Evolutionary conservation across 2,113 vertebrate genomes (phyloP).

Genomic region (Myotis brandtii): DNA sequence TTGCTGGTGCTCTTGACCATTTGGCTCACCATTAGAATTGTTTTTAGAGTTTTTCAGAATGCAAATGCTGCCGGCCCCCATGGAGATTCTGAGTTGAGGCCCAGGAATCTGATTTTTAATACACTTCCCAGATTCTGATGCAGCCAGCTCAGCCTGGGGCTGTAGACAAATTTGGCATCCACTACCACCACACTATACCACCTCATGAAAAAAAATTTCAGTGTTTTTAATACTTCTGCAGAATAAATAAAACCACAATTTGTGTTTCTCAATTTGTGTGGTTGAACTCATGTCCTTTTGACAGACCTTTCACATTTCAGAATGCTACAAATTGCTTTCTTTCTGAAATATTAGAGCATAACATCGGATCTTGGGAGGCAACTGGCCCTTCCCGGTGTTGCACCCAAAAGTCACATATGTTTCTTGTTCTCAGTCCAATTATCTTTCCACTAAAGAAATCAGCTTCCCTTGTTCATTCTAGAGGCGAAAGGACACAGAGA

Average conservation of each 20-base stretch:
- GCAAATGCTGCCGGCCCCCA: background rate
- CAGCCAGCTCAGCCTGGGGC: background rate
- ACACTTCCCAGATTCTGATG: background rate
- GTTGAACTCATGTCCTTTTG: conserved; percentile 47
- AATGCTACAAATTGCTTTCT: conserved; percentile 12
- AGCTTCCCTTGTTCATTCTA: background rate
- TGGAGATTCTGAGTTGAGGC: background rate
- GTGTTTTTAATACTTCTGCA: conserved; percentile 47
- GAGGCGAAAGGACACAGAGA: background rate
- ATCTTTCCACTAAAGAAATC: background rate
- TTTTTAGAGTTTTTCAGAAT: background rate
- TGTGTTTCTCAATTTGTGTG: conserved; percentile 26
- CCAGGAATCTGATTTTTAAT: conserved; percentile 30
- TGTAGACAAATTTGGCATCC: conserved; percentile 27
- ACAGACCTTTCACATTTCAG: conserved; percentile 25
- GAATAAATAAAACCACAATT: conserved; percentile 63
- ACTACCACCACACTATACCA: background rate
- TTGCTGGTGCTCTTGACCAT: background rate
- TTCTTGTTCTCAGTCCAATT: background rate
- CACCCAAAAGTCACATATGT: background rate
- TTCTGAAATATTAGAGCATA: conserved; percentile 6
- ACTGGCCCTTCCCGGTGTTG: background rate
- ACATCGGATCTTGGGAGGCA: background rate
- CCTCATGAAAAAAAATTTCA: background rate
- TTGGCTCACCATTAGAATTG: background rate